Evolutionary conservation across 2,113 vertebrate species (phyloP), one percentile per base, ranked within the genome.

Genomic region (Chlorodrepanis virens): DNA sequence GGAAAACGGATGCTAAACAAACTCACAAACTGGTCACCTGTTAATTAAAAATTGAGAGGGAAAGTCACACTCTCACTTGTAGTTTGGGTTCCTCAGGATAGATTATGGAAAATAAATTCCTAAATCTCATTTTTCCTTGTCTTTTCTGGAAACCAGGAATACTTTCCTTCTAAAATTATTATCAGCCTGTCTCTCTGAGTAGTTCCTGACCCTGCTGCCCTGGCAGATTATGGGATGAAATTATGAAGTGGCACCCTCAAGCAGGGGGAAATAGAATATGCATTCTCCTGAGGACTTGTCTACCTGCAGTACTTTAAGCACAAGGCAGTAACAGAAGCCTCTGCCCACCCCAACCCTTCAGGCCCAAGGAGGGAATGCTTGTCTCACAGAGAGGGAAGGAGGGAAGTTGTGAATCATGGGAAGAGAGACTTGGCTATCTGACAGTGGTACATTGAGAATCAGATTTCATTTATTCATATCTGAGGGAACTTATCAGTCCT

Each of bases 401-500:
- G 7, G 4, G 12, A 74, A 5, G 2, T 4, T 53, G 31, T 40
- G 54, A 49, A 49, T 25, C 5, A 0, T 20, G 12, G 18, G 10
- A 87, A n/a, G n/a, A 76, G 11, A 64, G 8, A 12, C 33, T 37
- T 5, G 2, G 5, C 9, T 47, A 2, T 40, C 11, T 5, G 9
- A 14, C 3, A 3, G 17, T 11, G 21, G 18, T 24, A n/a, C 3
- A 0, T 4, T 56, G 25, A 56, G 24, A 27, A 3, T 56, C 20
- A 60, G 25, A 59, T 50, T 56, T 69, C 14, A 15, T 77, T 87
- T 91, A 37, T 52, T 83, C 4, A 1, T 37, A 20, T 69, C 19
- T 57, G 18, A 69, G 24, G 21, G 19, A 83, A 81, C 45, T 4
- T n/a, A 57, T 10, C 33, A n/a, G 20, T 57, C 33, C 31, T n/a